Conservation (phyloP, 2,888 invertebrate genomes). For the Lithophane socia region DNA sequence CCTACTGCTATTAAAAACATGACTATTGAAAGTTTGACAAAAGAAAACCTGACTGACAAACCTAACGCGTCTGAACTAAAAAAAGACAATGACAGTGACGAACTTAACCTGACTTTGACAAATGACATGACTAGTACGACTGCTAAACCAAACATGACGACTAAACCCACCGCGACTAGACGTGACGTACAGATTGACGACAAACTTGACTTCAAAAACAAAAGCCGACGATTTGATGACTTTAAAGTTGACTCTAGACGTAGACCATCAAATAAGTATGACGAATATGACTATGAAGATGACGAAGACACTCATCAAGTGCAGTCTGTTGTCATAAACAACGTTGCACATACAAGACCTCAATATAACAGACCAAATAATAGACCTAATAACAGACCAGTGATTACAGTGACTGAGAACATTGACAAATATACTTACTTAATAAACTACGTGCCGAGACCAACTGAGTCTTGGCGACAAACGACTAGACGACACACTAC, state of each 20-base stretch:
- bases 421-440: conserved; percentile 88
- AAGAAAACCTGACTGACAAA: conserved; percentile 63
- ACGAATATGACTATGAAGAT: conserved; percentile 79
- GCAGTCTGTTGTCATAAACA: conserved; percentile 85
- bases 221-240: conserved; percentile 83
- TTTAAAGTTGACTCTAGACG: conserved; percentile 74
- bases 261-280: conserved; percentile 75
- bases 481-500: conserved; percentile 78
- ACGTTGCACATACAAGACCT: conserved; percentile 83
- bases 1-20: conserved; percentile 70
- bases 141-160: conserved; percentile 48
- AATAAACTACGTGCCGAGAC: conserved; percentile 89
- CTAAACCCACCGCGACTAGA: conserved; percentile 70
- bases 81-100: conserved; percentile 67
- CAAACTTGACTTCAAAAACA: conserved; percentile 91
- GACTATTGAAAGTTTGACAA: conserved; percentile 65
- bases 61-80: conserved; percentile 62
- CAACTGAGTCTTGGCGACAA: conserved; percentile 86
- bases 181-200: conserved; percentile 85
- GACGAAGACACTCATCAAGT: conserved; percentile 82
- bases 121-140: conserved; percentile 64
- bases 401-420: conserved; percentile 87
- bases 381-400: conserved; percentile 74
- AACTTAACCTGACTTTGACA: conserved; percentile 66
- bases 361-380: conserved; percentile 59